Evolutionary conservation across 2,113 vertebrate species (phyloP), one percentile per base, ranked within the genome.

Genomic region (Alouatta palliata): DNA sequence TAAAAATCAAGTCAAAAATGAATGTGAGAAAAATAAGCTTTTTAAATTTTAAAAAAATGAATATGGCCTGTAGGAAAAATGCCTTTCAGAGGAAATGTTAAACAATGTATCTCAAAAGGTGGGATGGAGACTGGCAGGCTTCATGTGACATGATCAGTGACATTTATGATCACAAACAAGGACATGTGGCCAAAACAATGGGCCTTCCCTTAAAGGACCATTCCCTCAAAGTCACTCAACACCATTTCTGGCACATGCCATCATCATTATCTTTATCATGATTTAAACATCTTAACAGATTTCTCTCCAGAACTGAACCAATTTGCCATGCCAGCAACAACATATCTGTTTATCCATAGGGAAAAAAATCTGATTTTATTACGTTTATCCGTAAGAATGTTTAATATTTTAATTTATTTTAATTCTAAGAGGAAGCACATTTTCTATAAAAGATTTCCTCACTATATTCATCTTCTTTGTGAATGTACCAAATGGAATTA

Each of bases 321-420:
- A 80, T 76, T 25, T 25, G 56, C 17, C 11, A 23, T 1, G 3
- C 11, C 27, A 80, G 66, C 40, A 21, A 58, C 45, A 21, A 19
- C 6, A 10, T 8, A 58, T 14, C 49, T 47, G 21, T 11, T 91
- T 85, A 82, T 66, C 76, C 70, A 52, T 0, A 4, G 40, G 17
- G 1, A 5, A 14, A 6, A 6, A 47, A 43, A 47, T 19, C 47
- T 52, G 4, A 32, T 21, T 90, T 49, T 56, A n/a, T 84, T 85
- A 73, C 23, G 13, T 94, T 61, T 66, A 79, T 82, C 37, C 12
- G 13, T 30, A 73, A 56, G 76, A 84, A 43, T 58, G 8, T 64
- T 92, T 49, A 90, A 77, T 25, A 90, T 54, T 84, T 94, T 84
- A 90, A 76, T 83, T 92, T 61, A 70, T 45, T 58, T 81, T 93